Base-by-base conservation (phyloP, 64 coral and sea anemone genomes). In the Montipora efflorescens region DNA sequence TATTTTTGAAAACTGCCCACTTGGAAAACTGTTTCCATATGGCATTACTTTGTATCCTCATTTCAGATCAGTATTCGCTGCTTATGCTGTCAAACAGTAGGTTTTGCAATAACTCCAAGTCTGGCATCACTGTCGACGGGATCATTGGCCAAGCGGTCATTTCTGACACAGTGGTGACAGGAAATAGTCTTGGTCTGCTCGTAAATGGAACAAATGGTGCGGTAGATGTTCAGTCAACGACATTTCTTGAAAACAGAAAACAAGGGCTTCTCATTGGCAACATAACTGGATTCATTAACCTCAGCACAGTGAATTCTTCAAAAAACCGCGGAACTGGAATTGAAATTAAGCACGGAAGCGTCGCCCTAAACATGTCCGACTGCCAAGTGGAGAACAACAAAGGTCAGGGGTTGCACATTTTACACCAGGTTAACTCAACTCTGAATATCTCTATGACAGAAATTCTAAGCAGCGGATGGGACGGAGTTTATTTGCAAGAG, bases 281-380 rank as follows among this genome's bases (percentile, higher is more conserved):
- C 0, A 44, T 82, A 2, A 14, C 52, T 23, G 79, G 79, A 18
- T 61, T 22, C 8, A 5, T 64, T 5, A 19, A 14, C 28, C 22
- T 82, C 9, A 7, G 25, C 15, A 44, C 21, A 12, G 55, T 82
- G 2, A 62, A 36, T 3, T 82, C 79, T 7, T 82, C 55, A 0
- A 62, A 82, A 82, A 82, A 82, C 79, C 9, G 62, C 1, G 22
- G n/a, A 62, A 61, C 79, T 12, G 79, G 79, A 18, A 82, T 82
- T 0, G 9, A 4, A 61, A 82, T 82, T 23, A 11, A 64, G 2
- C 5, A 4, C 21, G 80, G 80, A 82, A 82, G 9, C 3, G 15
- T 82, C 4, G 28, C 25, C 3, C 28, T 82, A 0, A 23, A 7
- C 8, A 64, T 82, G 57, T 44, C 55, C 7, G 80, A 82, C 53